Conservation (phyloP, 2,888 invertebrate species). For the Coleophora flavipennella region DNA sequence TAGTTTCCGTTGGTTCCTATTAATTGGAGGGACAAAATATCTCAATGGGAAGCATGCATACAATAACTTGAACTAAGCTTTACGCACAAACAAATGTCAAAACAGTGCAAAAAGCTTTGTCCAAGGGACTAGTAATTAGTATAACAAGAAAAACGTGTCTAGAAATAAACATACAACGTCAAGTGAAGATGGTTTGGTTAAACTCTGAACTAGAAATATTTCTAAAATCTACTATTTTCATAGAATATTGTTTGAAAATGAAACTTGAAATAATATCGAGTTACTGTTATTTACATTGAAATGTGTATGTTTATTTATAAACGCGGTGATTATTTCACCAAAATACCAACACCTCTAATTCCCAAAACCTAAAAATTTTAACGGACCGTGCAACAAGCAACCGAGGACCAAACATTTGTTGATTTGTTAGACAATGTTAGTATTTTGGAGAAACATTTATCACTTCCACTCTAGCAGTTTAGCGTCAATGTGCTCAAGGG, state of each 20-base stretch:
- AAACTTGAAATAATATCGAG: too few species aligned
- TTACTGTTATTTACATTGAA: neutral
- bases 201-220: slow-evolving; percentile 3
- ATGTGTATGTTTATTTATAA: slow-evolving; percentile 48
- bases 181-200: slow-evolving; percentile 9
- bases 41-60: slow-evolving; percentile 60
- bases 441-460: slow-evolving; percentile 65
- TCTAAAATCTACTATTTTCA: too few species aligned
- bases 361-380: slow-evolving; percentile 33
- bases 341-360: slow-evolving; percentile 70
- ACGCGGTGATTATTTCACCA: slow-evolving; percentile 55
- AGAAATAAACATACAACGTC: slow-evolving; percentile 48
- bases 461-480: slow-evolving; percentile 29
- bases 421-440: slow-evolving; percentile 56
- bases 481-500: slow-evolving; percentile 39
- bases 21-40: slow-evolving; percentile 57
- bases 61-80: slow-evolving; percentile 57
- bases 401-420: slow-evolving; percentile 23
- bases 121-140: slow-evolving; percentile 44
- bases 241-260: too few species aligned
- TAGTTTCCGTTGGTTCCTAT: slow-evolving; percentile 26
- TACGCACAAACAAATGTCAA: slow-evolving; percentile 29
- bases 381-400: slow-evolving; percentile 44
- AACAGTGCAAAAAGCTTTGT: slow-evolving; percentile 53
- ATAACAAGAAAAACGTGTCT: slow-evolving; percentile 17